A percentile compares a stretch with the other conserved stretches of the same genome.
Conservation (phyloP, 2,113 vertebrate genomes). For the Pterocles orientalis region DNA sequence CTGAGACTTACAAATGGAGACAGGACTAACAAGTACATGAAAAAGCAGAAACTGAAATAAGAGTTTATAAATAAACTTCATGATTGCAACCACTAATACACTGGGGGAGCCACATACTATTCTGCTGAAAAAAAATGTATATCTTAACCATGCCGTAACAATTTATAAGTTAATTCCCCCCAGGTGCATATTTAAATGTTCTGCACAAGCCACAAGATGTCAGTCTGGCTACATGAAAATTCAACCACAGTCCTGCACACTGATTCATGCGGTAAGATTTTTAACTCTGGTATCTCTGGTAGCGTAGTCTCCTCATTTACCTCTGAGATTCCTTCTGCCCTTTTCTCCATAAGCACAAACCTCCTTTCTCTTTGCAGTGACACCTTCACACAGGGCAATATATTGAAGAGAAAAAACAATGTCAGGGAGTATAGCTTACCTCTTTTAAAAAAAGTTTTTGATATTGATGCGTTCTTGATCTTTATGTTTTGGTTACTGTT, state of each 20-base stretch:
- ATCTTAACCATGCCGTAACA: not conserved
- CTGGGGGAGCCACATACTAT: not conserved
- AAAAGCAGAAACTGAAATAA: not conserved
- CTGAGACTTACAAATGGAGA: not conserved
- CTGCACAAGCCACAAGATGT: constrained; percentile 57
- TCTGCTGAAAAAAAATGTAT: not conserved
- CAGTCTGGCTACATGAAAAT: constrained; percentile 40
- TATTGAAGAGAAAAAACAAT: not conserved
- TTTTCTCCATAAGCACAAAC: not conserved
- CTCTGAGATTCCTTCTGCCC: not conserved
- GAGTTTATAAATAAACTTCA: not conserved
- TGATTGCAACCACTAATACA: not conserved
- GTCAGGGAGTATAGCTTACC: not conserved
- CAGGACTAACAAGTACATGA: not conserved
- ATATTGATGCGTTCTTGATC: not conserved
- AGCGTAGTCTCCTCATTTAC: not conserved
- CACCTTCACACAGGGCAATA: not conserved
- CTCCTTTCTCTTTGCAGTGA: not conserved
- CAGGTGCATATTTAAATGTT: not conserved
- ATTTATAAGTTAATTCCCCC: not conserved
- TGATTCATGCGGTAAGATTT: not conserved
- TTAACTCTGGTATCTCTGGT: not conserved
- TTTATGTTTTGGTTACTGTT: not conserved
- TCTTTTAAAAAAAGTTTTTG: not conserved
- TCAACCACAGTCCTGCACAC: not conserved